Base-by-base conservation (phyloP, 2,888 invertebrate genomes). In the Operophtera brumata region DNA sequence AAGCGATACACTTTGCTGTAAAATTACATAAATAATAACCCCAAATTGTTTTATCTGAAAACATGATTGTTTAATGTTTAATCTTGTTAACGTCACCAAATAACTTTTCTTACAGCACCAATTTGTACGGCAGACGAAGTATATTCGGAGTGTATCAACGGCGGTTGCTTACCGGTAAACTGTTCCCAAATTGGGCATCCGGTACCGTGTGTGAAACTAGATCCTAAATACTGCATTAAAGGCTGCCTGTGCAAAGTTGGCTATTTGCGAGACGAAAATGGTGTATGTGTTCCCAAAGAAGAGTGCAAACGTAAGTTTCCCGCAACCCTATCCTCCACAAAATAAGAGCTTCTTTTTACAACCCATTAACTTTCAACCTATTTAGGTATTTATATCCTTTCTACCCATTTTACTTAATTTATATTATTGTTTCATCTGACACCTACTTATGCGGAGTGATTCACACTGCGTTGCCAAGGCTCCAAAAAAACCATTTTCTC, bases 201-300 rank as follows among this genome's bases (percentile, higher is more conserved):
- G 5, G 53, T 74, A 6, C 64, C 64, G 1, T 79, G 78, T 48
- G 32, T 63, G 1, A 69, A 61, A 47, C 42, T 71, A 0, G 41
- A 64, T 11, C 56, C 66, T 0, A 59, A 64, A 11, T 5, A 20
- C 30, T 80, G 80, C 40, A 65, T 58, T 10, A 62, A 67, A n/a
- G 79, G 79, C 0, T 80, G 80, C 42, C 14, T 71, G 6, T 80
- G 80, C 44, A 61, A 63, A 53, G 57, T 69, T 1, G 68, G 63
- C 0, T 78, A 70, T 43, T 62, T 78, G 40, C 62, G 75, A 55
- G 57, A 57, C 2, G 9, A 55, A 0, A 66, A 75, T 14, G 78
- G 78, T 3, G 59, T 53, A 4, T 80, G 79, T 36, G 59, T 80
- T 6, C 73, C 68, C 3, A 41, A 59, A 53, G 37, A 69, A 7